phyloP scores from a whole-genome alignment of 2,113 vertebrate genomes.

The Eolophus roseicapilla region DNA sequence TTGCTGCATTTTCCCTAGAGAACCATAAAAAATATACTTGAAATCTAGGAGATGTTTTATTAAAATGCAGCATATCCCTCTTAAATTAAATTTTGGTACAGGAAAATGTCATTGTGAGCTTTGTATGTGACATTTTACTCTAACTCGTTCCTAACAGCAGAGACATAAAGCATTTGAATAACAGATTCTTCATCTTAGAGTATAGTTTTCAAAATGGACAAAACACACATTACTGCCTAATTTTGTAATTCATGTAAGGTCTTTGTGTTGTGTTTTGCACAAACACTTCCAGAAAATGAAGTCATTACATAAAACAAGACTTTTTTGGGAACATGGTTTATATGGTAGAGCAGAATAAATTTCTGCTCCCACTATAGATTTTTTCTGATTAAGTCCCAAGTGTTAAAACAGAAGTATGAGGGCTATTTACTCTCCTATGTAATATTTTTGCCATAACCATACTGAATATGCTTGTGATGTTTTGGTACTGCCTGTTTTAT shows the following conservation, averaged over 20 bases:
- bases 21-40: neutral
- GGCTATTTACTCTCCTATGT: neutral
- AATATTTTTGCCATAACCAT: neutral
- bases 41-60: conserved; percentile 1
- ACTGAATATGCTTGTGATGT: neutral
- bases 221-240: neutral
- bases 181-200: neutral
- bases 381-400: neutral
- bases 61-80: conserved; percentile 10
- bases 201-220: neutral
- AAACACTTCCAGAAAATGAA: neutral
- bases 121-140: neutral
- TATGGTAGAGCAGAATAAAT: neutral
- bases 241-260: neutral
- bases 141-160: neutral
- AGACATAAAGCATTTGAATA: neutral
- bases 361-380: neutral
- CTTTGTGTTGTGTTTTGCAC: neutral
- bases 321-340: neutral
- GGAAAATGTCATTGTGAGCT: neutral
- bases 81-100: conserved; percentile 8
- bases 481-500: neutral
- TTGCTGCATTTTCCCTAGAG: neutral
- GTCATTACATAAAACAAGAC: neutral
- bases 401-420: neutral